These are phyloP conservation scores for Metopia argyrocephala DNA, from an alignment of 2,888 invertebrate genomes.

Conservation along the genomic window DNA sequence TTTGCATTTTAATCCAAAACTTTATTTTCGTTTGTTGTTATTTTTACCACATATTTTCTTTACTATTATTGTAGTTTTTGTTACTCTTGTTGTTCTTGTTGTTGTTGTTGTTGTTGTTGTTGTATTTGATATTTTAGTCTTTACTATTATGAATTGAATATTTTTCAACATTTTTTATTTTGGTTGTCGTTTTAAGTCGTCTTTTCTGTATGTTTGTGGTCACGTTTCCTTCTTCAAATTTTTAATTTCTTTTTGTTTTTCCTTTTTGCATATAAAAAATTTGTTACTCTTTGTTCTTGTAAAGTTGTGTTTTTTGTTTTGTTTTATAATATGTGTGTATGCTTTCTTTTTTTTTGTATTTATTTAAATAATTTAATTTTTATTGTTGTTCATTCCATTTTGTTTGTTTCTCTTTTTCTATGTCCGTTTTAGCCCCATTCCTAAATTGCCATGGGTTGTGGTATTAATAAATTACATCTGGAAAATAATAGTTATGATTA, in stretches of 20 bases:
- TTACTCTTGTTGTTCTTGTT: constrained; percentile 45
- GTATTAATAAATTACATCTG: constrained; percentile 73
- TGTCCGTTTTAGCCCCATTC: constrained; percentile 42
- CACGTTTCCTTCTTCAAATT: constrained; percentile 34
- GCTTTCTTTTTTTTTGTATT: constrained; percentile 14
- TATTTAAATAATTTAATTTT: constrained; percentile 45
- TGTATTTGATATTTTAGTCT: constrained; percentile 53
- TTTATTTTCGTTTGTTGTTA: constrained; percentile 52
- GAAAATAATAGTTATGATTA: constrained; percentile 60
- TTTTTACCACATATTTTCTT: too few relatives aligned
- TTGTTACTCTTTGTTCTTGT: constrained; percentile 53
- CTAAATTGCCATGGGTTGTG: constrained; percentile 70
- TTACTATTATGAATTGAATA: too few relatives aligned
- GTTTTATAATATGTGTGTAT: constrained; percentile 37
- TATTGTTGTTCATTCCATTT: constrained; percentile 36
- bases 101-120: constrained; percentile 63
- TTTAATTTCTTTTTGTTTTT: constrained; percentile 28
- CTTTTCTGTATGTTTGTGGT: constrained; percentile 42
- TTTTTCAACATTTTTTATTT: not conserved
- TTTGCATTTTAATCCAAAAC: constrained; percentile 43
- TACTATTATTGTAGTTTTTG: too few relatives aligned
- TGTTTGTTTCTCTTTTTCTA: constrained; percentile 39
- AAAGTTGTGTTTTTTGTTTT: constrained; percentile 57
- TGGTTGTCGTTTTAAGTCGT: constrained; percentile 39
- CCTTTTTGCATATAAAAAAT: constrained; percentile 61